phyloP scores from a whole-genome alignment of 2,113 vertebrate species.

The Odocoileus hemionus region DNA sequence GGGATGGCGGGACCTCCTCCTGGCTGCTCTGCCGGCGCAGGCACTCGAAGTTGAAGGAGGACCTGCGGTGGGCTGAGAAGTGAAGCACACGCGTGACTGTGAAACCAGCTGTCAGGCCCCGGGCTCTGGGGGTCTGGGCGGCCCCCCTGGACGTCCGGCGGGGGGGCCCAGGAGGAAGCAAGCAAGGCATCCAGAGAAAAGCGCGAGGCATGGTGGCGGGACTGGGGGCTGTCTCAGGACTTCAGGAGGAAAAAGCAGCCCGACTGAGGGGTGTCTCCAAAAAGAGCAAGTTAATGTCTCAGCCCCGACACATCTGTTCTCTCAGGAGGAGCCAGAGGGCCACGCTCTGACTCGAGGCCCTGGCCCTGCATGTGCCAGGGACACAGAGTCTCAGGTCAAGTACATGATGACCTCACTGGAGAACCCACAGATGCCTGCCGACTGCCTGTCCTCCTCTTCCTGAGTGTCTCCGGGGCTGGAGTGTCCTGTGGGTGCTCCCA shows the following conservation, averaged over 20 bases:
- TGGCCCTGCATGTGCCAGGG: rapidly evolving
- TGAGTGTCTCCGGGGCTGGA: background rate
- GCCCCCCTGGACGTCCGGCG: background rate
- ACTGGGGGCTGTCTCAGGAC: background rate
- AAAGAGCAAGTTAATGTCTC: background rate
- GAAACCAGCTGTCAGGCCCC: background rate
- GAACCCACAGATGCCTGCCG: background rate
- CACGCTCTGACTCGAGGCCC: background rate
- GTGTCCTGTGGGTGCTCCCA: rapidly evolving
- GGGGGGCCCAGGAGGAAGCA: background rate
- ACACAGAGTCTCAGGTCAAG: background rate
- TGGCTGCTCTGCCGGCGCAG: slow-evolving; percentile 95
- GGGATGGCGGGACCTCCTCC: slow-evolving; percentile 86
- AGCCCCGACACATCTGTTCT: background rate
- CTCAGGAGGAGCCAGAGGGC: background rate
- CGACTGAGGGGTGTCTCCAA: background rate
- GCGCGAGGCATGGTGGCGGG: background rate
- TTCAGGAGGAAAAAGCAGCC: background rate
- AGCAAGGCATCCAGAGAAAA: rapidly evolving
- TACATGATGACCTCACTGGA: background rate
- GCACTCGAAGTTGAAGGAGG: slow-evolving; percentile 99
- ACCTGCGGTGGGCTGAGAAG: slow-evolving; percentile 88
- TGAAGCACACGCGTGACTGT: slow-evolving; percentile 16
- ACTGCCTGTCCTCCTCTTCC: background rate
- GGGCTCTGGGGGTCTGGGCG: background rate